Evolutionary conservation across 2,888 invertebrate genomes (phyloP).

Genomic region (Limulus polyphemus): DNA sequence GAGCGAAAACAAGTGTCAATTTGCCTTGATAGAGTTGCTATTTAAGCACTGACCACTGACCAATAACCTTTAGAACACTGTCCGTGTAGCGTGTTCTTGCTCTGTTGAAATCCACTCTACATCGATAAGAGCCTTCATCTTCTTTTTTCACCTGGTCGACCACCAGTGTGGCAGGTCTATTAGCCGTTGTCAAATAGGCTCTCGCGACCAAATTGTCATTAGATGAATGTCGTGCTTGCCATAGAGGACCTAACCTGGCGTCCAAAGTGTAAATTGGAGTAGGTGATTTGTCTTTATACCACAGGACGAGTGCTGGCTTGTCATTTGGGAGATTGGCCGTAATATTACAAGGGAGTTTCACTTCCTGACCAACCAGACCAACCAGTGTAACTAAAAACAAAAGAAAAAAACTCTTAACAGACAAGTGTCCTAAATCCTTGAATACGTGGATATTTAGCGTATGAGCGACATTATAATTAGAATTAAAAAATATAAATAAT

Average conservation of each 20-base stretch:
- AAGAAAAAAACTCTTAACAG: too few relatives aligned
- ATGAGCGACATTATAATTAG: too few relatives aligned
- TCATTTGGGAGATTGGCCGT: constrained; percentile 16
- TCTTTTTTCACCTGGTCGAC: constrained; percentile 52
- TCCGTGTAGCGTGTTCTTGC: constrained; percentile 78
- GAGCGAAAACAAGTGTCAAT: too few relatives aligned
- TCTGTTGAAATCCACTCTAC: constrained; percentile 77
- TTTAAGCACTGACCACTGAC: constrained; percentile 40
- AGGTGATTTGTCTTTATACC: constrained; percentile 22
- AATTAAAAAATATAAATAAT: too few relatives aligned
- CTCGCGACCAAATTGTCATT: constrained; percentile 53
- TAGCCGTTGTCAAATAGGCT: constrained; percentile 65
- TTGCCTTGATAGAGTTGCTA: too few relatives aligned
- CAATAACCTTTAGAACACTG: constrained; percentile 79
- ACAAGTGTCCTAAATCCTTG: too few relatives aligned
- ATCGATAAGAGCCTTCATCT: constrained; percentile 79
- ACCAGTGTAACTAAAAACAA: too few relatives aligned
- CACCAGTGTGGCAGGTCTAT: constrained; percentile 31
- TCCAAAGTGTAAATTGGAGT: constrained; percentile 24
- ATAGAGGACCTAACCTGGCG: constrained; percentile 16
- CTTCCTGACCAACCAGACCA: constrained; percentile 14
- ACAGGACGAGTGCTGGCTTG: constrained; percentile 20
- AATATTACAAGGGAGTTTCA: constrained; percentile 20
- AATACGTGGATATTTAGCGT: too few relatives aligned
- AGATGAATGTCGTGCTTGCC: constrained; percentile 15